Percentiles rank a stretch among this genome's conserved stretches.
phyloP scores from a whole-genome alignment of 2,113 vertebrate genomes.

The Zosterops japonicus region DNA sequence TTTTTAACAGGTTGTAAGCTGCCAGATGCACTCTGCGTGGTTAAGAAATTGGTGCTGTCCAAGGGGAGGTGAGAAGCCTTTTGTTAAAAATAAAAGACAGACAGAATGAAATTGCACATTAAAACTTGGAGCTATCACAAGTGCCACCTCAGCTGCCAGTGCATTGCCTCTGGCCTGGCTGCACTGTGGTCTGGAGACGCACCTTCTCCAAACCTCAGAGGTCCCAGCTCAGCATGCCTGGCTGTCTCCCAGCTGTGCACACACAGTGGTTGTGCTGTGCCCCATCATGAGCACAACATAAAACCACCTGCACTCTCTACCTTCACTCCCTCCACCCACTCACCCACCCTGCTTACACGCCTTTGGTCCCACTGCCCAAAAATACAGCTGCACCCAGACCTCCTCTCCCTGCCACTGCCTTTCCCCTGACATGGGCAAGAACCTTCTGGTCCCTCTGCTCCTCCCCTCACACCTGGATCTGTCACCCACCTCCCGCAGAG shows the following conservation, averaged over 20 bases:
- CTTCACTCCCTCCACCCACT: background rate
- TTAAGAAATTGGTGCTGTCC: background rate
- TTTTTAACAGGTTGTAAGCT: background rate
- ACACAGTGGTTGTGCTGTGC: background rate
- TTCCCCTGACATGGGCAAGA: background rate
- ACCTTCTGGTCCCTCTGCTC: background rate
- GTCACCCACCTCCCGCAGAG: rapidly evolving
- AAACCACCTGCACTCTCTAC: background rate
- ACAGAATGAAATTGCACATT: background rate
- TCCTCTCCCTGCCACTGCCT: background rate
- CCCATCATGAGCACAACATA: background rate
- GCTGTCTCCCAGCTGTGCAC: background rate
- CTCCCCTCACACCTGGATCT: background rate
- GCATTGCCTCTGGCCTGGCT: background rate
- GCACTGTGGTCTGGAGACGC: background rate
- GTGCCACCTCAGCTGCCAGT: background rate
- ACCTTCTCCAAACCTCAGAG: background rate
- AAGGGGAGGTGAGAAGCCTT: background rate
- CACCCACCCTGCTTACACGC: background rate
- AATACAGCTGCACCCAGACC: background rate
- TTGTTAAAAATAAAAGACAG: background rate
- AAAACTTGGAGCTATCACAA: background rate
- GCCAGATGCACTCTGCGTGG: background rate
- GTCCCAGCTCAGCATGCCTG: background rate
- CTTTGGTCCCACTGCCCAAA: background rate